Base-by-base conservation (phyloP, 2,797 vertebrate genomes). In the Eupleurogrammus muticus region DNA sequence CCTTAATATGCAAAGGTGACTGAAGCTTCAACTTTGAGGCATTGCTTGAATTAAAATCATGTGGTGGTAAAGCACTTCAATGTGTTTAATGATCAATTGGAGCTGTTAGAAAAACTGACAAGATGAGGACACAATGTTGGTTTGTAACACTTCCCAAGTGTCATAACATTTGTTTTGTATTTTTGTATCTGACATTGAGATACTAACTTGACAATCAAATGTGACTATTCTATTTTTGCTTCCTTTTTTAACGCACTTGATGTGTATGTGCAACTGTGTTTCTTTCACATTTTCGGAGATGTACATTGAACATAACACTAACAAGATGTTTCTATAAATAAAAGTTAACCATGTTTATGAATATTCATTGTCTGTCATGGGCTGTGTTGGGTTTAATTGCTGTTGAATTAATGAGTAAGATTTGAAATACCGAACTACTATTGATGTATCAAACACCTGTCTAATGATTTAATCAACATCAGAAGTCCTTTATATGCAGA, bases 251-350 rank as follows among this genome's bases (percentile, higher is more conserved):
- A 67, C 75, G 58, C 65, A 79, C 67, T 80, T 84, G 2, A 61
- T 82, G 28, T 83, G 75, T 55, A 69, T 55, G 34, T 73, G 8
- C 16, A 66, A 70, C 20, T n/a, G 0, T 65, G 17, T 68, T 51
- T 66, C n/a, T 60, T 19, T 55, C 16, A 72, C 19, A 52, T 49
- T 70, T 64, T 49, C 73, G 56, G 19, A 50, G 14, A 58, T 73
- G 28, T 78, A 35, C n/a, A 61, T 66, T 77, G 54, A 80, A 61
- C 19, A 62, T 38, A 72, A 81, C 66, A 77, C 61, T 78, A 75
- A 71, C 42, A 56, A 62, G 13, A 53, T 63, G 46, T 79, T 77
- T 71, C 40, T 77, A 57, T 78, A 5, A 88, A 69, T 83, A 84
- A 83, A 85, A 75, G 20, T 59, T 17, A 52, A 63, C 14, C 20